Percentiles rank a stretch among this genome's conserved stretches.
These are phyloP conservation scores for Zingel zingel DNA, from an alignment of 2,113 vertebrate genomes.

Conservation along the genomic window DNA sequence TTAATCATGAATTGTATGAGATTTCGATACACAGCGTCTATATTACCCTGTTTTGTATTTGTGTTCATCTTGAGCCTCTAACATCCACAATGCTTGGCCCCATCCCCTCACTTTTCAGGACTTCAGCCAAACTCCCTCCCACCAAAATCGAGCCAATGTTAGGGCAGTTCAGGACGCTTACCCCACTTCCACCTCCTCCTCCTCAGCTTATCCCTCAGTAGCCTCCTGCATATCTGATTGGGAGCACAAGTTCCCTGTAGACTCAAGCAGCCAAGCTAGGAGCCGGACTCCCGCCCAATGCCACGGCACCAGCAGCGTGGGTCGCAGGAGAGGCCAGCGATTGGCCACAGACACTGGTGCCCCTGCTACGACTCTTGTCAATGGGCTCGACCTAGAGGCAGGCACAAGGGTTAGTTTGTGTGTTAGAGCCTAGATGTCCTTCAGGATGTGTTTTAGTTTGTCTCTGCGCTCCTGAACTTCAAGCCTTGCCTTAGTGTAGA, in stretches of 20 bases:
- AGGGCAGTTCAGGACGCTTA: conserved; percentile 76
- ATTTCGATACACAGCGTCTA: neutral
- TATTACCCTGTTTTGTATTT: conserved; percentile 41
- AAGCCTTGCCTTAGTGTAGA: conserved; percentile 8
- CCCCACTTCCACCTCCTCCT: conserved; percentile 67
- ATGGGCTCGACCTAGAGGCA: conserved; percentile 87
- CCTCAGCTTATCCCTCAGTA: conserved; percentile 91
- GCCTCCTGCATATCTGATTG: conserved; percentile 93
- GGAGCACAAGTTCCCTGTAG: conserved; percentile 90
- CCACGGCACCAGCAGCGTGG: conserved; percentile 76
- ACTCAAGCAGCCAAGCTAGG: conserved; percentile 80
- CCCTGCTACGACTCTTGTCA: conserved; percentile 67
- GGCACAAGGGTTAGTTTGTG: conserved; percentile 90
- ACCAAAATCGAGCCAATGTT: conserved; percentile 52
- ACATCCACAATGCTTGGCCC: conserved; percentile 55
- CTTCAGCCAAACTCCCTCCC: conserved; percentile 60
- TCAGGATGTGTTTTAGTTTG: neutral
- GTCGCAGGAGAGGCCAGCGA: conserved; percentile 90
- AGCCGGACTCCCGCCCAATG: conserved; percentile 81
- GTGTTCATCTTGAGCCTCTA: conserved; percentile 43
- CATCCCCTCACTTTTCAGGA: conserved; percentile 73
- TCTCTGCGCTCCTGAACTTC: conserved; percentile 12
- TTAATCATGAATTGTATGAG: neutral
- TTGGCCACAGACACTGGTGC: conserved; percentile 81
- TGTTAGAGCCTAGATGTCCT: conserved; percentile 33